Evolutionary conservation across 2,797 vertebrate genomes (phyloP), one percentile per base, ranked within the genome.

Genomic region (Darevskia nairensis): DNA sequence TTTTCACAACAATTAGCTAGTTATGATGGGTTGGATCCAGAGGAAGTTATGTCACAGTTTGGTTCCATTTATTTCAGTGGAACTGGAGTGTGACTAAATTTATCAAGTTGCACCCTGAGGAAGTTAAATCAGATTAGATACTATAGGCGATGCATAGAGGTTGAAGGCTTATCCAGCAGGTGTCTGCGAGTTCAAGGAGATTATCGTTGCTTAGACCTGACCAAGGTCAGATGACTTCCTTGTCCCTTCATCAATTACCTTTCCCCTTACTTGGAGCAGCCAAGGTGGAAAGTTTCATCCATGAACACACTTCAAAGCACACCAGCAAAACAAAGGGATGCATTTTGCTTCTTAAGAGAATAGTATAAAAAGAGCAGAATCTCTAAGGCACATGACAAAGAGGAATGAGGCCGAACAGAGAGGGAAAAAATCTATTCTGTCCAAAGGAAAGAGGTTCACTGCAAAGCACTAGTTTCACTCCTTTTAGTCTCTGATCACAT

Each of bases 281-380:
- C 29, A 92, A 94, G 90, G 91, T 92, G 91, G 92, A 93, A 93
- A 92, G 90, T 91, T 88, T 93, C 93, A 92, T 81, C 91, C 91
- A 95, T 89, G 91, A 88, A 89, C n/a, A 91, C 86, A 74, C 91
- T 90, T 91, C 81, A 92, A 21, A 93, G 89, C 15, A 85, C 59
- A 86, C 32, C 88, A 90, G 89, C 11, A 94, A 95, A 92, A 92
- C 71, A 91, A 94, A 88, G 82, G 35, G 7, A n/a, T n/a, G 44
- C 17, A 69, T 76, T 90, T 85, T 81, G 25, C 39, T 76, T 85
- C 25, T 1, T 25, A 19, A 21, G 44, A 71, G 6, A 9, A 74
- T 44, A 82, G 61, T 81, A 0, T 6, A 85, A 66, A 80, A 23
- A 29, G 4, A 82, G n/a, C 9, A 3, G 32, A 74, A 85, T 68